Evolutionary conservation across 1,140 invertebrate species (phyloP), one percentile per base, ranked within the genome.

Genomic region (Lepeophtheirus salmonis): DNA sequence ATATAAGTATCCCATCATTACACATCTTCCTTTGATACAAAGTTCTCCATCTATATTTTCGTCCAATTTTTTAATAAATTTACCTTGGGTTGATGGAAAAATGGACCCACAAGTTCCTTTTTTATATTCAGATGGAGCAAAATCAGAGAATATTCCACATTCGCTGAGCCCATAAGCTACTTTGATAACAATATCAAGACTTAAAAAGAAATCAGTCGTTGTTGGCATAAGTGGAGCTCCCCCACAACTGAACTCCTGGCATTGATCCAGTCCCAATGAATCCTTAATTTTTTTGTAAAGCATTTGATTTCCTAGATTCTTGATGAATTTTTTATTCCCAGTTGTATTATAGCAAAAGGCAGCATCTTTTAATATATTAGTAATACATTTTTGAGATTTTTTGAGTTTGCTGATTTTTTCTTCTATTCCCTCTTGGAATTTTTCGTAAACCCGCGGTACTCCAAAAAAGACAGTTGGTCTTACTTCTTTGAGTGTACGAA

Each of bases 201-300:
- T 84, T 64, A 84, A 68, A 68, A 95, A 92, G 71, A 83, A 94
- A 63, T 83, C 79, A 67, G 90, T 81, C 10, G 89, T 76, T 20
- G 92, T 86, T 0, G 73, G 73, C 1, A 80, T 79, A 16, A 91
- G 77, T 0, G 89, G 89, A 1, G 90, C 90, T 2, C 87, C 89
- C 1, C 81, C 86, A 0, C 81, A 0, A 90, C 77, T 24, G 25
- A 57, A 57, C 16, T 18, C 26, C 26, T 57, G 16, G 26, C 23
- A 26, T 12, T 41, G 21, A 10, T 57, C 16, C 13, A 57, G 20
- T 14, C 55, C 55, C 2, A 57, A 25, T 2, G 55, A 20, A 16
- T 17, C 21, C 16, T 57, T 57, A 2, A 57, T 23, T 30, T 57
- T 57, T 17, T 57, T 17, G 26, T 24, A 57, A 2, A 57, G 3